Conservation (phyloP, 2,888 invertebrate genomes). For the Aethes cnicana region DNA sequence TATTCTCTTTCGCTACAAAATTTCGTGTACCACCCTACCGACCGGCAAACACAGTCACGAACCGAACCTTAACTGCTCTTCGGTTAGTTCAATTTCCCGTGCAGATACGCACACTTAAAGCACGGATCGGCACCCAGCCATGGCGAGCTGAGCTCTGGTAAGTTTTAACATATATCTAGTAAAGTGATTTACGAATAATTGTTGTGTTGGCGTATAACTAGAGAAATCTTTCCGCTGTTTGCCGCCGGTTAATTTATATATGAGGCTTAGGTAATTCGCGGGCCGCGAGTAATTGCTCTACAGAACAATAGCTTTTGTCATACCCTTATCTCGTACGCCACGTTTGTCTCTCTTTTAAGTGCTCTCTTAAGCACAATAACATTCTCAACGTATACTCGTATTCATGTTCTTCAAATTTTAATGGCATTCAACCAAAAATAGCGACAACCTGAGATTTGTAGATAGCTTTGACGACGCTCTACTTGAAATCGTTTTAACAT, state of each 20-base stretch:
- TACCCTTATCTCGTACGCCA: conserved; percentile 75
- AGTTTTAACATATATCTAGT: conserved; percentile 80
- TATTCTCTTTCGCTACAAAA: conserved; percentile 78
- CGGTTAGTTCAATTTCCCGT: conserved; percentile 65
- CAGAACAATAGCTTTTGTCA: conserved; percentile 82
- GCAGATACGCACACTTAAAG: conserved; percentile 50
- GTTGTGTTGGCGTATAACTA: conserved; percentile 82
- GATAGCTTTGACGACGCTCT: conserved; percentile 4
- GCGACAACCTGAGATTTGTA: conserved; percentile 20
- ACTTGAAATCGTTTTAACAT: conserved; percentile 13
- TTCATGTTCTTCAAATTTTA: conserved; percentile 40
- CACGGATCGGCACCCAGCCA: conserved; percentile 59
- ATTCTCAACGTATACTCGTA: conserved; percentile 54
- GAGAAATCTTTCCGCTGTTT: conserved; percentile 83
- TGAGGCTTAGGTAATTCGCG: conserved; percentile 82
- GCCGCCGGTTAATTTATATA: conserved; percentile 82
- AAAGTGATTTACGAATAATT: conserved; percentile 83
- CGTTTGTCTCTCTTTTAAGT: conserved; percentile 69
- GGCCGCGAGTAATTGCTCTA: conserved; percentile 78
- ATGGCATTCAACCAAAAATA: conserved; percentile 26
- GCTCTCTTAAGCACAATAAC: conserved; percentile 66
- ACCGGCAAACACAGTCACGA: conserved; percentile 46
- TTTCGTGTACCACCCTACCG: conserved; percentile 69
- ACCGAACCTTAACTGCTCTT: conserved; percentile 63
- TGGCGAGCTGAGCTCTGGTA: conserved; percentile 64